These are phyloP conservation scores for Microtus ochrogaster DNA, from an alignment of 2,113 vertebrate species.

Conservation along the genomic window DNA sequence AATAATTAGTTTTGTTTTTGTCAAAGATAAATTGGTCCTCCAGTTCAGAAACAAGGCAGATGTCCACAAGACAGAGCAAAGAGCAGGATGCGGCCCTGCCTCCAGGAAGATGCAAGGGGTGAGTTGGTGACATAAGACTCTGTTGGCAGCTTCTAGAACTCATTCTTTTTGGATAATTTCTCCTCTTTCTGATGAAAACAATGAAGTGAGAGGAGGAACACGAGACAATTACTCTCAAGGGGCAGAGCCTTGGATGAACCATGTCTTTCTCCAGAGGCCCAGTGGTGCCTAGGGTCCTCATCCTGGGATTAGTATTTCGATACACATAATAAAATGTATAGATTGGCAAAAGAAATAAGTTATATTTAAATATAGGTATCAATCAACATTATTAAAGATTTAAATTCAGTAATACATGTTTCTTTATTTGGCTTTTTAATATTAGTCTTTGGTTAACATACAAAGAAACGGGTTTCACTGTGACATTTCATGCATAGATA, in stretches of 20 bases:
- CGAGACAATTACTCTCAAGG: background rate
- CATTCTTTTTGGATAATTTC: background rate
- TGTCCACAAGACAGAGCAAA: no score
- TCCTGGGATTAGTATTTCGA: background rate
- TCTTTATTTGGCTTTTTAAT: background rate
- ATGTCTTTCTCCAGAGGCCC: background rate
- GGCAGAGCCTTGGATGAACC: background rate
- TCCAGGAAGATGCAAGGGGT: no score
- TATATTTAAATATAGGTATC: background rate
- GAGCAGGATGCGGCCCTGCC: background rate
- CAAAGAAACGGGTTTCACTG: background rate
- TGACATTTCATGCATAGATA: background rate
- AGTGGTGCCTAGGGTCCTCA: background rate
- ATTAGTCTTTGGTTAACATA: background rate
- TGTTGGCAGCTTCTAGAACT: background rate
- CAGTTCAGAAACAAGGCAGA: background rate
- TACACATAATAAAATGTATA: background rate
- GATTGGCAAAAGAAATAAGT: constrained; percentile 27
- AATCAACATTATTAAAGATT: constrained; percentile 37
- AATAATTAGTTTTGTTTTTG: background rate
- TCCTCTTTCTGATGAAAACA: background rate
- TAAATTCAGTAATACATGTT: background rate
- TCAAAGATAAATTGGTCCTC: background rate
- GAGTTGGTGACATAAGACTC: background rate
- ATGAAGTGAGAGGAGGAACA: background rate